phyloP scores from a whole-genome alignment of 1,140 invertebrate species.

The Ptiloglossa arizonensis region DNA sequence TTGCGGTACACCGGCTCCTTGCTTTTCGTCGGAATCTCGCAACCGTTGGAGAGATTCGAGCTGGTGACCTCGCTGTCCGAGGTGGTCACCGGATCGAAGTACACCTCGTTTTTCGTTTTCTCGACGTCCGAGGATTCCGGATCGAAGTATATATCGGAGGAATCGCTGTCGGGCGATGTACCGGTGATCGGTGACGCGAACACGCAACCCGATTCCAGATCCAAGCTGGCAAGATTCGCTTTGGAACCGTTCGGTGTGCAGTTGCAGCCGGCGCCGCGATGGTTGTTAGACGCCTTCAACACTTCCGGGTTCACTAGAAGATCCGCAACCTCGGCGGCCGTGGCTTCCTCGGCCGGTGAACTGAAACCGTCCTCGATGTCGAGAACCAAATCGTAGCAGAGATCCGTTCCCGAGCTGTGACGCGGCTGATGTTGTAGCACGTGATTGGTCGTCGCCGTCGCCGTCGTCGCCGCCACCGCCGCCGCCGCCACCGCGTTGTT shows the following conservation, averaged over 20 bases:
- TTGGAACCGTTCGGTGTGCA: slow-evolving; percentile 72
- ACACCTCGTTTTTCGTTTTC: slow-evolving; percentile 64
- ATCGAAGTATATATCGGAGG: slow-evolving; percentile 83
- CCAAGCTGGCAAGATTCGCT: slow-evolving; percentile 67
- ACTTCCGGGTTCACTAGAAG: slow-evolving; percentile 61
- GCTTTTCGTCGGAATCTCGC: background rate
- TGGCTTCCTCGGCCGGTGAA: slow-evolving; percentile 86
- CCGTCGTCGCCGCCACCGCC: too few relatives aligned
- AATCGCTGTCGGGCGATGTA: slow-evolving; percentile 76
- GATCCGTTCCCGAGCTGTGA: slow-evolving; percentile 79
- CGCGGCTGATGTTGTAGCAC: slow-evolving; percentile 78
- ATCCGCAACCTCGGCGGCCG: slow-evolving; percentile 70
- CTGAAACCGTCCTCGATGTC: slow-evolving; percentile 83
- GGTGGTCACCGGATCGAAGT: slow-evolving; percentile 68
- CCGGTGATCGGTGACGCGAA: slow-evolving; percentile 73
- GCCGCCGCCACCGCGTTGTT: too few relatives aligned
- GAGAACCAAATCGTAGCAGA: slow-evolving; percentile 84
- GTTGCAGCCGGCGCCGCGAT: slow-evolving; percentile 65
- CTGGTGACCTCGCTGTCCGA: slow-evolving; percentile 67
- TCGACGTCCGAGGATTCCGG: slow-evolving; percentile 77
- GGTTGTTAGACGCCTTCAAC: slow-evolving; percentile 55
- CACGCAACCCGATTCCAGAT: slow-evolving; percentile 82
- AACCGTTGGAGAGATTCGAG: slow-evolving; percentile 45
- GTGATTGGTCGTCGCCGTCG: slow-evolving; percentile 71
- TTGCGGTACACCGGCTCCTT: slow-evolving; percentile 2